These are phyloP conservation scores for Automeris io DNA, from an alignment of 2,888 invertebrate genomes.

Conservation along the genomic window DNA sequence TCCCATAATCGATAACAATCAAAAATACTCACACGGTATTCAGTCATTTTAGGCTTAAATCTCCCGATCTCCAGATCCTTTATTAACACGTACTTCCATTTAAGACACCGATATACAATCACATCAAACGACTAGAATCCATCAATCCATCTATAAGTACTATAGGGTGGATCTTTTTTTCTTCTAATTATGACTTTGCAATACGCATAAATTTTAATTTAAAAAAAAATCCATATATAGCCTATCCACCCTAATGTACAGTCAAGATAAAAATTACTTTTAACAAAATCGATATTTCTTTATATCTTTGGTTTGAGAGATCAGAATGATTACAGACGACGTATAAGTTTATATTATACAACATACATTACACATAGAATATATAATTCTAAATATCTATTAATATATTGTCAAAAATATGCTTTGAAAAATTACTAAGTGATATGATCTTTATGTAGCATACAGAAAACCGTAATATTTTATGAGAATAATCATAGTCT, in stretches of 20 bases:
- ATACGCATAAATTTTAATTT: too few species aligned
- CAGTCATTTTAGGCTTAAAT: not conserved
- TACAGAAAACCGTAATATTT: not conserved
- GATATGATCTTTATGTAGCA: not conserved
- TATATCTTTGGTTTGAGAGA: not conserved
- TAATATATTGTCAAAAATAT: slow-evolving; percentile 5
- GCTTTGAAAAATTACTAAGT: slow-evolving; percentile 15
- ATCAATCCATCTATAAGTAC: not conserved
- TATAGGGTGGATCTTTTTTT: too few species aligned
- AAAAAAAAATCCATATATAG: too few species aligned
- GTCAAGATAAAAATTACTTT: not conserved
- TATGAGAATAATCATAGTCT: too few species aligned
- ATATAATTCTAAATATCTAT: not conserved
- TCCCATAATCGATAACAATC: not conserved
- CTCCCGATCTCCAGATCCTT: not conserved
- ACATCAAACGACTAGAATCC: slow-evolving; percentile 15
- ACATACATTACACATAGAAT: not conserved
- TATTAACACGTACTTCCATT: slow-evolving; percentile 11
- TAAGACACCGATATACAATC: slow-evolving; percentile 34
- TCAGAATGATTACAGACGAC: not conserved
- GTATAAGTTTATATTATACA: not conserved
- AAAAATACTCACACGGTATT: not conserved
- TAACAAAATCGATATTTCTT: not conserved
- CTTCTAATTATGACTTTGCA: too few species aligned
- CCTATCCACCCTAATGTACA: too few species aligned